These are phyloP conservation scores for Peromyscus aztecus DNA, from an alignment of 2,797 vertebrate species.

Conservation along the genomic window DNA sequence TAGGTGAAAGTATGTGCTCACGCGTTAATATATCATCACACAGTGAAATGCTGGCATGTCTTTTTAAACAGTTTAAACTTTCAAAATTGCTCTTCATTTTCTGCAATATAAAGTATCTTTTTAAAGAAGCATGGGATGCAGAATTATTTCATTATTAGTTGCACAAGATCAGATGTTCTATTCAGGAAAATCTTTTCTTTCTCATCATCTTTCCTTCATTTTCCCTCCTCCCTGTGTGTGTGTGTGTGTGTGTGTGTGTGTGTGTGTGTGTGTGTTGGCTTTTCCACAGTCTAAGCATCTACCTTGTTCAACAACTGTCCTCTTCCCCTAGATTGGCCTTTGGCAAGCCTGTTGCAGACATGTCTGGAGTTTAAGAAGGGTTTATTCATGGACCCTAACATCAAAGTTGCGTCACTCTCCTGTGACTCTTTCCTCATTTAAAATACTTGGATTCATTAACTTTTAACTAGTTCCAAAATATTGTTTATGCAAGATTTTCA, in stretches of 20 bases:
- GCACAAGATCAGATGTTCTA: conserved; percentile 26
- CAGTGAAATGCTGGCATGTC: neutral
- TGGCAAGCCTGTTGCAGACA: neutral
- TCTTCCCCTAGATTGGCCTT: neutral
- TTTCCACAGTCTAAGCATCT: conserved; percentile 1
- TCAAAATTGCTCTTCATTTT: conserved; percentile 52
- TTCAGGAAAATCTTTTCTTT: neutral
- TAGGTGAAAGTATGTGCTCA: neutral
- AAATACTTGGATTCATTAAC: conserved; percentile 50
- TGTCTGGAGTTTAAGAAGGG: neutral
- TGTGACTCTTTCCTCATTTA: conserved; percentile 40
- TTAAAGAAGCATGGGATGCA: neutral
- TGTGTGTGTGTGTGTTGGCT: neutral
- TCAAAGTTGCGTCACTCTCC: neutral
- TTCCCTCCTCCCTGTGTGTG: neutral
- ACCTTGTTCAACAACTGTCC: neutral
- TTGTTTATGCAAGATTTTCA: conserved; percentile 60
- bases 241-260: neutral
- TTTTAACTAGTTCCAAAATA: conserved; percentile 55
- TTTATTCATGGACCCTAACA: neutral
- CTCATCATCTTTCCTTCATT: neutral
- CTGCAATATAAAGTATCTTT: conserved; percentile 42
- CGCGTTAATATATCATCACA: neutral
- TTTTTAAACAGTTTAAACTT: conserved; percentile 30
- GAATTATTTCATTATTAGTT: conserved; percentile 59